A percentile compares a stretch with the other conserved stretches of the same genome.
Evolutionary conservation across 2,113 vertebrate species (phyloP).

Genomic region (Rhabdomys dilectus): DNA sequence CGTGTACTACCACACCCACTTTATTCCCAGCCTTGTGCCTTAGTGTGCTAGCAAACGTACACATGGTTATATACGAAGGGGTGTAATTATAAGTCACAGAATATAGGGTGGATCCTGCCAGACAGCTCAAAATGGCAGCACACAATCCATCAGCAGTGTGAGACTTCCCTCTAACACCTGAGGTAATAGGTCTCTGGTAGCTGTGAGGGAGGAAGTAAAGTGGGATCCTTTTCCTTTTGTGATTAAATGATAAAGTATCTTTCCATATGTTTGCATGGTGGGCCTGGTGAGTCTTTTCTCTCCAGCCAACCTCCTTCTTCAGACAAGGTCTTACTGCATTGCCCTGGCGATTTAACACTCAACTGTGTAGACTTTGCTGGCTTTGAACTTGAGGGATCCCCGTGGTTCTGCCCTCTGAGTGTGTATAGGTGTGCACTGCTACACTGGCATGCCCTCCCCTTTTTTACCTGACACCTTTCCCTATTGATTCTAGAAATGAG

Average conservation of each 20-base stretch:
- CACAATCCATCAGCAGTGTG: neutral
- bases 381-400: neutral
- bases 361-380: neutral
- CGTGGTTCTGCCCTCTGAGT: neutral
- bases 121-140: neutral
- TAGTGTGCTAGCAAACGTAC: neutral
- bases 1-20: neutral
- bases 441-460: neutral
- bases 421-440: neutral
- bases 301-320: neutral
- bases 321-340: neutral
- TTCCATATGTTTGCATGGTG: neutral
- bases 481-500: neutral
- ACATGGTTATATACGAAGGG: neutral
- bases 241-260: conserved; percentile 19
- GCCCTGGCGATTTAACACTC: neutral
- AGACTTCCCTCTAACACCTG: neutral
- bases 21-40: neutral
- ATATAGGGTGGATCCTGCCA: neutral
- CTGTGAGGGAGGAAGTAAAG: neutral
- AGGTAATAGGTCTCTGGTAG: neutral
- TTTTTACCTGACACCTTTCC: neutral
- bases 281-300: neutral
- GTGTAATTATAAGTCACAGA: neutral
- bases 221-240: neutral